phyloP scores from a whole-genome alignment of 2,797 vertebrate genomes.

The Spea hammondii region DNA sequence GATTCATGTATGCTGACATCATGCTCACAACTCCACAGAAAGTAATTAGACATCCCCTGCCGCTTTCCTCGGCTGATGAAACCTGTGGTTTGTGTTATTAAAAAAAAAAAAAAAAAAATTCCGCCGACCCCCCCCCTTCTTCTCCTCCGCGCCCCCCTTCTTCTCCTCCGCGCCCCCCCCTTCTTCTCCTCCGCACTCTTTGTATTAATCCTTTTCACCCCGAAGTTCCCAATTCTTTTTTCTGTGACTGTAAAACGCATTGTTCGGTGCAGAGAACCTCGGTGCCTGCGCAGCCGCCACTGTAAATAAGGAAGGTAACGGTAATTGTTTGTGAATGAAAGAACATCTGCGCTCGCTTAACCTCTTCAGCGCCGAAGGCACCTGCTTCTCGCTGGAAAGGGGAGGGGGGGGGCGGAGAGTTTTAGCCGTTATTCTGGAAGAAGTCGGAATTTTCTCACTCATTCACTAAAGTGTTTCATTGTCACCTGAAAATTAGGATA shows the following conservation, averaged over 20 bases:
- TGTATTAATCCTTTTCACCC: slow-evolving; percentile 45
- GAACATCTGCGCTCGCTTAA: neutral
- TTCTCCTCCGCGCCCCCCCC: neutral
- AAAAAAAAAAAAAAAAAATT: slow-evolving; percentile 41
- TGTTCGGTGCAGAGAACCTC: neutral
- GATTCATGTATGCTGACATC: slow-evolving; percentile 48
- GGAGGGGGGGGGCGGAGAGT: too few species aligned
- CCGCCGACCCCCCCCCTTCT: too few species aligned
- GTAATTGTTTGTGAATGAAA: slow-evolving; percentile 2
- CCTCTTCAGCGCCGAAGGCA: neutral
- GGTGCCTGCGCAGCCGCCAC: neutral
- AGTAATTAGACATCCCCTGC: slow-evolving; percentile 53
- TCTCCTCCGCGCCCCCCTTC: neutral
- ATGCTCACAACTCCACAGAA: slow-evolving; percentile 47
- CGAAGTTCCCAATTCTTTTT: slow-evolving; percentile 24
- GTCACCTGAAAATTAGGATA: too few species aligned
- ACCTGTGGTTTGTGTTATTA: slow-evolving; percentile 49
- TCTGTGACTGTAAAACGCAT: neutral
- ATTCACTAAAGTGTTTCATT: too few species aligned
- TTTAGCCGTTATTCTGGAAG: too few species aligned
- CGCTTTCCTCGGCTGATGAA: slow-evolving; percentile 44
- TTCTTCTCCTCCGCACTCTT: slow-evolving; percentile 2
- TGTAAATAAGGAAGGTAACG: slow-evolving; percentile 7
- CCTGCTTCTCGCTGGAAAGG: too few species aligned
- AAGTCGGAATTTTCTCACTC: too few species aligned